Percentiles rank a stretch among this genome's conserved stretches.
These are phyloP conservation scores for Sinocyclocheilus anophthalmus DNA, from an alignment of 2,113 vertebrate species.

Conservation along the genomic window DNA sequence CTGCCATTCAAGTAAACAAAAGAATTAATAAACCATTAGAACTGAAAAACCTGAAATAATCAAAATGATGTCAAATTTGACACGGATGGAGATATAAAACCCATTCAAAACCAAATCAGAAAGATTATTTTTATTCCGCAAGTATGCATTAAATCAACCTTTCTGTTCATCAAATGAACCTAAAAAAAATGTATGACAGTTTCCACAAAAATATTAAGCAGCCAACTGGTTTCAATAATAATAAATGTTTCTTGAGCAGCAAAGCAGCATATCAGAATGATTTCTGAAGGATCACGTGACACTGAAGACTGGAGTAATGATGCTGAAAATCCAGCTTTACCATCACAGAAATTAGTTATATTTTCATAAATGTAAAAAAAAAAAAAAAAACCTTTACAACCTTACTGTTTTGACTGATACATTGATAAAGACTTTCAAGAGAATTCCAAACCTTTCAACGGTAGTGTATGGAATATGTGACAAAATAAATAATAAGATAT, in stretches of 20 bases:
- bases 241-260: not conserved
- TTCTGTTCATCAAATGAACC: not conserved
- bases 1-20: conserved; percentile 58
- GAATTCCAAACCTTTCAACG: not conserved
- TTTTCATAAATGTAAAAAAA: not conserved
- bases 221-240: not conserved
- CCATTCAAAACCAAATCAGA: not conserved
- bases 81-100: not conserved
- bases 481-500: not conserved
- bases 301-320: not conserved
- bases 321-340: not conserved
- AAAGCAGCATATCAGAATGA: not conserved
- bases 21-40: not conserved
- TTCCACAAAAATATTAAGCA: not conserved
- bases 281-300: conserved; percentile 3
- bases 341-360: not conserved
- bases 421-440: not conserved
- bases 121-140: not conserved
- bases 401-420: not conserved
- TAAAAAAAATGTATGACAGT: not conserved
- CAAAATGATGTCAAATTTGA: not conserved
- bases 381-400: not conserved
- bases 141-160: not conserved
- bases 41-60: not conserved
- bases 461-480: not conserved